Evolutionary conservation across 2,888 invertebrate genomes (phyloP), one percentile per base, ranked within the genome.

Genomic region (Colostygia pectinataria): DNA sequence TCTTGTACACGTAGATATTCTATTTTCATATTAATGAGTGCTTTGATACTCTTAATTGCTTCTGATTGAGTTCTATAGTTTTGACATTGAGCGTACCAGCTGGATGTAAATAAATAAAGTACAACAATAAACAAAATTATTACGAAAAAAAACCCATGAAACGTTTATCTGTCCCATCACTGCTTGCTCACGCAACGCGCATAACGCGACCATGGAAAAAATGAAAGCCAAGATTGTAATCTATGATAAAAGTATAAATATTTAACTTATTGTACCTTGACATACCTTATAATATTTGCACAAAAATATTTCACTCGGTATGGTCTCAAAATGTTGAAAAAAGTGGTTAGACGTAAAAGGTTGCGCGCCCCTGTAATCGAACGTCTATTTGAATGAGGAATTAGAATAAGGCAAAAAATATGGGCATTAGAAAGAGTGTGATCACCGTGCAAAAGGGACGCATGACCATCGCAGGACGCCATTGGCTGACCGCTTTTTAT

Each of bases 401-500:
- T 89, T 89, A 88, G 88, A 89, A 87, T 87, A 85, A 51, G 68
- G 87, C 80, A 88, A 90, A 89, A 89, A 89, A 89, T 83, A 84
- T 81, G 75, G 83, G 83, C 86, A 87, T 88, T 90, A 90, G 89
- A 89, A 78, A 80, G 85, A 88, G 71, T 65, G 68, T 68, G 68
- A 68, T 63, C 67, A 61, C 42, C 45, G 80, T 46, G 71, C 52
- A 80, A 89, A 64, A 68, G 73, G 71, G 85, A 86, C 65, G 59
- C 71, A 59, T 57, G 62, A 77, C 59, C 62, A 68, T 47, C 60
- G 63, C 61, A 69, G 63, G 54, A 63, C 66, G 71, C 74, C 64
- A 89, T 90, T 89, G 89, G 89, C 81, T 85, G 87, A 84, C 85
- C 82, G 77, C 77, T 88, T 90, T 90, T 90, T 89, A 89, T 89